Conservation (phyloP, 2,797 vertebrate genomes). For the Cyclura pinguis region DNA sequence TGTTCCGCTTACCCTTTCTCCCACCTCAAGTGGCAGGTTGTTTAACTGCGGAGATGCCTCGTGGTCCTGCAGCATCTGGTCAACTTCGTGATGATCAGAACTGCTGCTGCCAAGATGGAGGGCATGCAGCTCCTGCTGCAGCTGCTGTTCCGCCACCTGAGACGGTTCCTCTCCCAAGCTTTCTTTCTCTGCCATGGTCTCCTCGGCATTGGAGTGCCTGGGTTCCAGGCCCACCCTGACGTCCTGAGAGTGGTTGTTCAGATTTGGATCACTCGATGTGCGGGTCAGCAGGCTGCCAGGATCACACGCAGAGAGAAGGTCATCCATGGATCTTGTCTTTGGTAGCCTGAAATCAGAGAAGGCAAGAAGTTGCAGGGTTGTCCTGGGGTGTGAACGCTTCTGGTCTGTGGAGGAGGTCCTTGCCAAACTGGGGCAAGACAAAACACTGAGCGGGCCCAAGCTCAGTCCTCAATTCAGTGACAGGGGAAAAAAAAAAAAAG, state of each 20-base stretch:
- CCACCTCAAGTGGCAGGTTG: constrained; percentile 43
- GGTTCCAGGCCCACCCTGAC: constrained; percentile 84
- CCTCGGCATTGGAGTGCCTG: constrained; percentile 70
- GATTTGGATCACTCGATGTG: constrained; percentile 97
- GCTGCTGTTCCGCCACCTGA: constrained; percentile 47
- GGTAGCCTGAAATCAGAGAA: constrained; percentile 86
- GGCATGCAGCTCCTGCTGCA: constrained; percentile 32
- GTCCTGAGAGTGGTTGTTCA: constrained; percentile 97
- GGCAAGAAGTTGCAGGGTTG: background rate
- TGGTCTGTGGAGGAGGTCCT: background rate
- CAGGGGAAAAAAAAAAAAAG: too few species aligned
- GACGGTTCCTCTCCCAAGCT: constrained; percentile 8
- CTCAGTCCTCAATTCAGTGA: too few species aligned
- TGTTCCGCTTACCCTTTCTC: constrained; percentile 24
- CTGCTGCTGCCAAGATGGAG: constrained; percentile 12
- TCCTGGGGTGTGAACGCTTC: background rate
- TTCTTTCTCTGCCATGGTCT: constrained; percentile 40
- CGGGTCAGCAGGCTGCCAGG: constrained; percentile 91
- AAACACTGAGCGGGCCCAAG: background rate
- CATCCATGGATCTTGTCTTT: constrained; percentile 98
- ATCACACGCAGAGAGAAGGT: constrained; percentile 92
- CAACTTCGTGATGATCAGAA: accelerated
- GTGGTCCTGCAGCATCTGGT: constrained; percentile 28
- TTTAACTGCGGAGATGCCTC: constrained; percentile 50
- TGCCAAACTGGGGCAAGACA: background rate